Evolutionary conservation across 2,113 vertebrate species (phyloP).

Genomic region (Pachypanchax playfairii): DNA sequence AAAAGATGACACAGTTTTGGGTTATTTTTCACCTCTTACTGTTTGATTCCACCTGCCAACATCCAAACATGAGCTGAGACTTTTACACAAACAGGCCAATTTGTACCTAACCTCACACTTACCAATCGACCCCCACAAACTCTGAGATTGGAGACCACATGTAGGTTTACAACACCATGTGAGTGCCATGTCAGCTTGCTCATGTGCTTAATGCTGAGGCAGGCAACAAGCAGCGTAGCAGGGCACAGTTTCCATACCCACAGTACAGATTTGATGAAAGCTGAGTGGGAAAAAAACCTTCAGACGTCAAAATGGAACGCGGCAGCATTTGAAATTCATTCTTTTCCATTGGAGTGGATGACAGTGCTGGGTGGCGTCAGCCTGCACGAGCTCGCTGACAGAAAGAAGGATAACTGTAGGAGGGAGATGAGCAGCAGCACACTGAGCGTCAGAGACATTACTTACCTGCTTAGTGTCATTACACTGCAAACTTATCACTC

Average conservation of each 20-base stretch:
- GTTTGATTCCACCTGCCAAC: conserved; percentile 1
- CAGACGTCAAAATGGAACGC: conserved; percentile 10
- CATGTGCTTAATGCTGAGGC: conserved; percentile 1
- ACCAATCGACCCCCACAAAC: conserved; percentile 42
- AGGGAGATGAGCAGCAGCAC: conserved; percentile 46
- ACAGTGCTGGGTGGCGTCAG: not conserved
- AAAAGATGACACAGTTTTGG: conserved; percentile 1
- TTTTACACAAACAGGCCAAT: conserved; percentile 31
- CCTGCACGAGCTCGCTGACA: conserved; percentile 22
- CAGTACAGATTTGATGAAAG: conserved; percentile 3
- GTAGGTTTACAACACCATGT: conserved; percentile 20
- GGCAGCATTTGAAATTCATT: conserved; percentile 25
- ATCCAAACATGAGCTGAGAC: conserved; percentile 20
- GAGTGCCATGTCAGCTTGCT: conserved; percentile 20
- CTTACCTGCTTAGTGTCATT: conserved; percentile 73
- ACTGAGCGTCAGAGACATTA: conserved; percentile 41
- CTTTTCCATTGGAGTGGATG: conserved; percentile 10
- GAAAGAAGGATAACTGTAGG: conserved; percentile 43
- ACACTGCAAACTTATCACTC: conserved; percentile 63
- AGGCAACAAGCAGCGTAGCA: conserved; percentile 6
- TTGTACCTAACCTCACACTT: conserved; percentile 58
- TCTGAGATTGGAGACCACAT: conserved; percentile 37
- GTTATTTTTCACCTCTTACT: conserved; percentile 4
- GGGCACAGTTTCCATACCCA: conserved; percentile 7
- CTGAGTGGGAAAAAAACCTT: not conserved